Base-by-base conservation (phyloP, 2,888 invertebrate genomes). In the Mythimna lalbum region DNA sequence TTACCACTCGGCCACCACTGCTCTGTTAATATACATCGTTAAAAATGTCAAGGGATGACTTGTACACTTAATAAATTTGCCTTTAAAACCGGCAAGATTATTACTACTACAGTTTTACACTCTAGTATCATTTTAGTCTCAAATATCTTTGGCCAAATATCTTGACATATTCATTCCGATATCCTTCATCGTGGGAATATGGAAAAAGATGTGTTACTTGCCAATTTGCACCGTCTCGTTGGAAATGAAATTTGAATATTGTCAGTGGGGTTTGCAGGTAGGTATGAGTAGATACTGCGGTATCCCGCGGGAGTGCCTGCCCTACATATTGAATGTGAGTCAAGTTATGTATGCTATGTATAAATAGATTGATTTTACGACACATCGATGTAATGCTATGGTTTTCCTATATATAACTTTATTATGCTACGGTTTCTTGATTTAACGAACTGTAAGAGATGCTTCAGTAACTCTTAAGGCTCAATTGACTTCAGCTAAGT, bases 221-320 rank as follows among this genome's bases (percentile, higher is more conserved):
- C 87, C 91, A 92, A 92, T 93, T 93, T 93, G 81, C 84, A 83
- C 88, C 88, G 85, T 88, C 82, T 87, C 87, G 82, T 79, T 77
- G 80, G 87, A 89, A 89, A 91, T 91, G 88, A 90, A 91, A 92
- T 92, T 91, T 90, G 92, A 91, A 93, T 92, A 92, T 89, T 83
- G 85, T 84, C 79, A 78, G 81, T 69, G 67, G 67, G 73, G 81
- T 78, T 81, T 63, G 57, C 64, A 82, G 76, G 73, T 84, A 83
- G 80, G 72, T 69, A 50, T 49, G 63, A 66, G 69, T 60, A 63
- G 59, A 78, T 83, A 76, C 65, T 64, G 73, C 50, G 65, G 33
- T 60, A 21, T 76, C 84, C 69, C 81, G 47, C 59, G 80, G 79
- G 85, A 80, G 27, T 56, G 71, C 57, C 63, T 62, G 83, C 55